Conservation (phyloP, 2,113 vertebrate genomes). For the Malaclemys terrapin region DNA sequence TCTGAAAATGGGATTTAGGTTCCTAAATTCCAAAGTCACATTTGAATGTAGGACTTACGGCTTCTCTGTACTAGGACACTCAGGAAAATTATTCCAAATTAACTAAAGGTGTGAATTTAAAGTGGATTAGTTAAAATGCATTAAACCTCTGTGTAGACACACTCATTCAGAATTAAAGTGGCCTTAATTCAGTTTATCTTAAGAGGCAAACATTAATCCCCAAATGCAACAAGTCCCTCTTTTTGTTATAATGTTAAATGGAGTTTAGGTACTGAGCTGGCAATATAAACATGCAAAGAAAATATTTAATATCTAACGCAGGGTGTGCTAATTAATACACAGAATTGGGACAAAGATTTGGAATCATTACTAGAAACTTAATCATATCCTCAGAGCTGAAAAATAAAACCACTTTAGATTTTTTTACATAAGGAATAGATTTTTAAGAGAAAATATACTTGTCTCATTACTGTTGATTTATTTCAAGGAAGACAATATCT, state of each 20-base stretch:
- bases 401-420: neutral
- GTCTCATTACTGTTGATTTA: constrained; percentile 27
- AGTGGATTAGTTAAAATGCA: too few species aligned
- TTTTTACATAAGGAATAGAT: constrained; percentile 13
- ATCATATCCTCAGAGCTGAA: neutral
- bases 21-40: neutral
- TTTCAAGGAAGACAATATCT: constrained; percentile 30
- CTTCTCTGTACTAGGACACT: neutral
- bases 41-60: neutral
- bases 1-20: neutral
- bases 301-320: constrained; percentile 18
- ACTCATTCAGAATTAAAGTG: too few species aligned
- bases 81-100: neutral
- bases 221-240: neutral
- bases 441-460: neutral
- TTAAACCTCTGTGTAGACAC: too few species aligned
- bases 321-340: neutral
- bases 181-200: neutral
- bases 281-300: neutral
- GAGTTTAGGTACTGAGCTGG: neutral
- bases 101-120: neutral
- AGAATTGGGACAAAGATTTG: neutral
- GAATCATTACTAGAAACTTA: constrained; percentile 18
- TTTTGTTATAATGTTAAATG: neutral
- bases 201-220: neutral